Base-by-base conservation (phyloP, 2,888 invertebrate species). In the Agrotis puta region DNA sequence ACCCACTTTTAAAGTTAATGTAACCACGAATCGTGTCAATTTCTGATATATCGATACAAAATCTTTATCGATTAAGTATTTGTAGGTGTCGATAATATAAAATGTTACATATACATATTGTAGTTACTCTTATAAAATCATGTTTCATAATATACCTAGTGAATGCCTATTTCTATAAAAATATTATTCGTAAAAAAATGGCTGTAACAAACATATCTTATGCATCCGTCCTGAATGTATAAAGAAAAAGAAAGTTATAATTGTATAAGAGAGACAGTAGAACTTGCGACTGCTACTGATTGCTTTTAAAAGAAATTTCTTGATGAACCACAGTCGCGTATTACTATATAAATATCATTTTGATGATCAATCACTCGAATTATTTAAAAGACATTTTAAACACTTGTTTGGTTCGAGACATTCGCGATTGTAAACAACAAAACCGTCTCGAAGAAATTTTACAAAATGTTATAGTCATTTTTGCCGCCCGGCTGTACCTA, bases 171-270 rank as follows among this genome's bases (percentile, higher is more conserved):
- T 22, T 13, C 13, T 39, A 43, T 11, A 53, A 14, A 50, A 57
- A 48, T 22, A 0, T 68, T 62, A 61, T 22, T 74, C 11, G 3
- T 58, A 53, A 56, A 39, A 56, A 62, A 83, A 75, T 66, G 75
- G 73, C 77, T 85, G 70, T 77, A 63, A 54, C 43, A 58, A 59
- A 78, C 75, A 84, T 84, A 85, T 85, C 74, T 65, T 76, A 39
- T 61, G 54, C 58, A 64, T 84, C 85, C 85, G 85, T 85, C 83
- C 83, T 66, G 58, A 79, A 54, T 53, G 45, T 18, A 39, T 74
- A 13, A 59, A 63, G n/a, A 53, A 53, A 50, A 16, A 22, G 57
- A 18, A 33, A 59, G 20, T 2, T 47, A 16, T 16, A 54, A 1
- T 27, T 43, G 47, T 62, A 53, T 18, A 27, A 63, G n/a, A 65